A percentile compares a stretch with the other conserved stretches of the same genome.
These are phyloP conservation scores for Megathymus violae DNA, from an alignment of 1,140 invertebrate genomes.

Conservation along the genomic window DNA sequence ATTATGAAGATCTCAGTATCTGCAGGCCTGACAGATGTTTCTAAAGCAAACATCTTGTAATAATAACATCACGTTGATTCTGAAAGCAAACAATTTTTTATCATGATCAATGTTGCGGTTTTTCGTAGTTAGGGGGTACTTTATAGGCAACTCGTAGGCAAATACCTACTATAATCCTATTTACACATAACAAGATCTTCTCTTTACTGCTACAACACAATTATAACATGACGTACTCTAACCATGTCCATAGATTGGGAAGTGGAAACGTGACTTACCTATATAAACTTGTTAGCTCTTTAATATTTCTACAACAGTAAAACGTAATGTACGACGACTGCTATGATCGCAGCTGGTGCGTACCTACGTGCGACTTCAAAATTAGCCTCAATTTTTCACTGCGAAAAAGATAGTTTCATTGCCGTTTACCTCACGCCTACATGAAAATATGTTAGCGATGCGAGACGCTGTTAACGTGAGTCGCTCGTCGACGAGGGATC, in stretches of 20 bases:
- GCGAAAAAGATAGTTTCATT: slow-evolving; percentile 34
- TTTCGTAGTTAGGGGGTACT: too few species aligned
- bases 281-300: slow-evolving; percentile 58
- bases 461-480: slow-evolving; percentile 45
- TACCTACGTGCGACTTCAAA: slow-evolving; percentile 41
- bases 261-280: slow-evolving; percentile 57
- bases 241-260: slow-evolving; percentile 37
- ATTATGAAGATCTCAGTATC: too few species aligned
- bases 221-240: slow-evolving; percentile 1
- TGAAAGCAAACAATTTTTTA: not conserved
- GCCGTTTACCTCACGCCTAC: slow-evolving; percentile 28
- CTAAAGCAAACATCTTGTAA: too few species aligned
- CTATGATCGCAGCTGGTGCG: slow-evolving; percentile 23
- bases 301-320: slow-evolving; percentile 44
- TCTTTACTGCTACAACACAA: not conserved
- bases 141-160: too few species aligned
- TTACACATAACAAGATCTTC: too few species aligned
- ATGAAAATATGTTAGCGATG: slow-evolving; percentile 34
- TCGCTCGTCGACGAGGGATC: slow-evolving; percentile 72
- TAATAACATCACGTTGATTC: too few species aligned
- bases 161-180: too few species aligned
- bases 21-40: too few species aligned
- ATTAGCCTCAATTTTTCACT: slow-evolving; percentile 23
- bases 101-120: not conserved
- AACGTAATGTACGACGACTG: slow-evolving; percentile 14